Base-by-base conservation (phyloP, 2,888 invertebrate genomes). In the Rhingia rostrata region DNA sequence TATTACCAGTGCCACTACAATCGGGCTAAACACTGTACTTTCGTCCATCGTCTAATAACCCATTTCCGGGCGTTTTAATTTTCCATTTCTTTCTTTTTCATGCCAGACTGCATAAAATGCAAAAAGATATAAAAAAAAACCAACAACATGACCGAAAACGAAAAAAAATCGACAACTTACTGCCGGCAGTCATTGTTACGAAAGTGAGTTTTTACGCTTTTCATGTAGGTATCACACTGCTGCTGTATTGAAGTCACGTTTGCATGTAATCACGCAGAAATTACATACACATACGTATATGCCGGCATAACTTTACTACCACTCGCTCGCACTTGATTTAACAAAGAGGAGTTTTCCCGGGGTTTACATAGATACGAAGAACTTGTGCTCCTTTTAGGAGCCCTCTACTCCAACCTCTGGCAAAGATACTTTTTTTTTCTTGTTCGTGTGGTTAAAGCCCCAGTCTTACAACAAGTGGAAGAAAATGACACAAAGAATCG, bases 241-340 rank as follows among this genome's bases (percentile, higher is more conserved):
- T 37, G 4, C 10, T 67, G 47, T 60, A 66, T 82, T 58, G 70
- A 77, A 77, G 70, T 77, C 72, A 72, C 82, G 78, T 82, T 72
- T 75, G 47, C 70, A 75, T 81, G 75, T 81, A 81, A 75, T 75
- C 69, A 75, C 51, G 64, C 81, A 75, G 43, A 81, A 81, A 64
- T 56, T 41, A 69, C 37, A 41, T 33, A 30, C 45, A 37, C 53
- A 43, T 12, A 56, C 39, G 58, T 22, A 47, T 22, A 22, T 22
- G 22, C 22, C 33, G 14, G 33, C n/a, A 61, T 10, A 66, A 56
- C 60, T 14, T 35, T 53, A 51, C 58, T 64, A 66, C 67, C 49
- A 47, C 37, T 67, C 81, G 61, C 80, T 79, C 84, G 80, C 85
- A 86, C 85, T 67, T 58, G 51, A 81, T 49, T 63, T 45, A 56